These are phyloP conservation scores for Microtus montanus DNA, from an alignment of 2,113 vertebrate genomes.

Conservation along the genomic window DNA sequence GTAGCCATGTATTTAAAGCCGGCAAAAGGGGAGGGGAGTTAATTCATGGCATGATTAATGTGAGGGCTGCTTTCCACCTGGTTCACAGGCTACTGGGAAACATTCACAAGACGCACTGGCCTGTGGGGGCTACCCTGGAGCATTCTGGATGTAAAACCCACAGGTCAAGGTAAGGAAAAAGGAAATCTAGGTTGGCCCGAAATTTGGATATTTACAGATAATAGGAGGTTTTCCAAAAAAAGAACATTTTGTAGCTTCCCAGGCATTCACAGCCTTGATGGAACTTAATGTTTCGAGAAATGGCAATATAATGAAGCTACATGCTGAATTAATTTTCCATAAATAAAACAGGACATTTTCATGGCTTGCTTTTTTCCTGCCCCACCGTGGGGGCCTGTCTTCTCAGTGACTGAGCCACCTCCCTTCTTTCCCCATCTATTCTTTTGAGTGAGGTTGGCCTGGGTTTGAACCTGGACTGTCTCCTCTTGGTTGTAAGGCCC, in stretches of 20 bases:
- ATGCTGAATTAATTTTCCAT: conserved; percentile 76
- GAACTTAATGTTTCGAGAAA: conserved; percentile 77
- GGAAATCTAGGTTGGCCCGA: neutral
- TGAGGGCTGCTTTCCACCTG: neutral
- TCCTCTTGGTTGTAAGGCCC: neutral
- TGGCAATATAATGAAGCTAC: conserved; percentile 68
- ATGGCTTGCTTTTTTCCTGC: conserved; percentile 52
- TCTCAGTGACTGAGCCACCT: fast-evolving
- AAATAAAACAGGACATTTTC: conserved; percentile 61
- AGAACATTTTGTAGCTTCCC: conserved; percentile 52
- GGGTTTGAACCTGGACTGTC: neutral
- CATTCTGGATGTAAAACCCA: conserved; percentile 57
- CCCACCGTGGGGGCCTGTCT: neutral
- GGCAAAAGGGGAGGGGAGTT: neutral
- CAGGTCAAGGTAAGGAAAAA: neutral
- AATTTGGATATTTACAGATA: conserved; percentile 54
- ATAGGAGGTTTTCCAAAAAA: neutral
- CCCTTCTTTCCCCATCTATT: neutral
- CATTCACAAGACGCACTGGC: neutral
- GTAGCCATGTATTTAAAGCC: conserved; percentile 32
- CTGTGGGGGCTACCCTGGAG: neutral
- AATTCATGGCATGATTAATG: conserved; percentile 53
- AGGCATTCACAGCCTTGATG: conserved; percentile 67
- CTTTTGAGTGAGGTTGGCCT: neutral
- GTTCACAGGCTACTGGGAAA: neutral